phyloP scores from a whole-genome alignment of 2,888 invertebrate species.

The Salpingus planirostris region DNA sequence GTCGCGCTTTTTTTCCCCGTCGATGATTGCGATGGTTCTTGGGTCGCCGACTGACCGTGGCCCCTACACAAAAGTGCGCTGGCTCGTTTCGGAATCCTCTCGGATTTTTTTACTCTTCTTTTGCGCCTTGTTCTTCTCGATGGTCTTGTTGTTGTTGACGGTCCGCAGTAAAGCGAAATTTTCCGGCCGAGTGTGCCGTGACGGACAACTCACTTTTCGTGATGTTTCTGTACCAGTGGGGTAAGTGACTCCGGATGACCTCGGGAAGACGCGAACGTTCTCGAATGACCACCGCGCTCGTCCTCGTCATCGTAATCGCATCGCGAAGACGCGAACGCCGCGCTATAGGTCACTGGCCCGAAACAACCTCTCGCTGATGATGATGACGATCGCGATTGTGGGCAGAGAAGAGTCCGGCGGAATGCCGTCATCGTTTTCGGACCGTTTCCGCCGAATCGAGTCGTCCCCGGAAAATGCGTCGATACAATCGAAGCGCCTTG shows the following conservation, averaged over 20 bases:
- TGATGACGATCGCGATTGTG: not conserved
- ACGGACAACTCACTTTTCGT: constrained; percentile 28
- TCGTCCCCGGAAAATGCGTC: too few species aligned
- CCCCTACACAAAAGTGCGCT: too few species aligned
- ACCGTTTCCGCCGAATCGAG: too few species aligned
- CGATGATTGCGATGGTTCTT: too few species aligned
- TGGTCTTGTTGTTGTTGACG: constrained; percentile 5
- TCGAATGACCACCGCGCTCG: too few species aligned
- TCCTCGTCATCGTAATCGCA: too few species aligned
- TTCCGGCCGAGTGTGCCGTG: constrained; percentile 19
- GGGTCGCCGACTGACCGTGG: constrained; percentile 38
- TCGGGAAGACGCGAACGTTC: constrained; percentile 34
- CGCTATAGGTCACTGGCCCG: constrained; percentile 40
- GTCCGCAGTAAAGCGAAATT: constrained; percentile 22
- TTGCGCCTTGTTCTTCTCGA: too few species aligned
- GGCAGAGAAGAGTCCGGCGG: too few species aligned
- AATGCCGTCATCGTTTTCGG: too few species aligned
- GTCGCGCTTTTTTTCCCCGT: constrained; percentile 30
- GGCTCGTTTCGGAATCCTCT: too few species aligned
- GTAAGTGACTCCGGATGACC: constrained; percentile 61
- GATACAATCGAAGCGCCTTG: too few species aligned
- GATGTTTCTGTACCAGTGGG: constrained; percentile 44
- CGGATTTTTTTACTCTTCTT: too few species aligned
- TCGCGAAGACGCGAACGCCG: constrained; percentile 23
- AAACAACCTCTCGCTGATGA: constrained; percentile 31